These are phyloP conservation scores for Centropus unirufus DNA, from an alignment of 2,113 vertebrate species.

Conservation along the genomic window DNA sequence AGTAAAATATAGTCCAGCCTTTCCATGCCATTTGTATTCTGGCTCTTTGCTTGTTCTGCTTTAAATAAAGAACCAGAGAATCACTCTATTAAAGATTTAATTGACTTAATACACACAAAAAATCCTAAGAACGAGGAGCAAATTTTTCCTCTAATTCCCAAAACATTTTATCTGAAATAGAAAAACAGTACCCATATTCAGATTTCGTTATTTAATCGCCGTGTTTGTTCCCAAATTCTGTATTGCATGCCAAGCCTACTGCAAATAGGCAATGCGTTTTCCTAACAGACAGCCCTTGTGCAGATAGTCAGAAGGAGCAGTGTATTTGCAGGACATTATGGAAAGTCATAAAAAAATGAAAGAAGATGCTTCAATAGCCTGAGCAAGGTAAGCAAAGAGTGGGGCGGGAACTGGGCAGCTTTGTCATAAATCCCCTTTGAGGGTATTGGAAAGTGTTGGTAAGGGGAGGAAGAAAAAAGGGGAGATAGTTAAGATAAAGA, in stretches of 20 bases:
- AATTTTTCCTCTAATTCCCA: conserved; percentile 2
- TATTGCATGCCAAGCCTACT: not conserved
- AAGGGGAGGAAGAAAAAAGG: not conserved
- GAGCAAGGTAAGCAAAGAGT: not conserved
- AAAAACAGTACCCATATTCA: not conserved
- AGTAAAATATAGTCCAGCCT: not conserved
- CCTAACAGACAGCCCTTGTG: not conserved
- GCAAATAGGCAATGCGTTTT: not conserved
- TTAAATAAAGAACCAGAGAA: conserved; percentile 4
- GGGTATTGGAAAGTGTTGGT: not conserved
- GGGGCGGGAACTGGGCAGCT: not conserved
- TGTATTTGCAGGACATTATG: not conserved
- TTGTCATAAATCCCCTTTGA: not conserved
- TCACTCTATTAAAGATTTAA: conserved; percentile 7
- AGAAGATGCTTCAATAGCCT: not conserved
- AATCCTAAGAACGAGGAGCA: not conserved
- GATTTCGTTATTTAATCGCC: not conserved
- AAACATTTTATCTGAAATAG: not conserved
- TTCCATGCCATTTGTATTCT: not conserved
- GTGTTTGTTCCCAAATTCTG: not conserved
- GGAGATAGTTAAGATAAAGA: not conserved
- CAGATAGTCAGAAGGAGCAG: not conserved
- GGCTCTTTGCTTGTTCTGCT: not conserved
- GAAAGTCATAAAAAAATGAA: not conserved
- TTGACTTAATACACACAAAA: not conserved